Evolutionary conservation across 2,797 vertebrate species (phyloP).

Genomic region (Tauraco hartlaubi): DNA sequence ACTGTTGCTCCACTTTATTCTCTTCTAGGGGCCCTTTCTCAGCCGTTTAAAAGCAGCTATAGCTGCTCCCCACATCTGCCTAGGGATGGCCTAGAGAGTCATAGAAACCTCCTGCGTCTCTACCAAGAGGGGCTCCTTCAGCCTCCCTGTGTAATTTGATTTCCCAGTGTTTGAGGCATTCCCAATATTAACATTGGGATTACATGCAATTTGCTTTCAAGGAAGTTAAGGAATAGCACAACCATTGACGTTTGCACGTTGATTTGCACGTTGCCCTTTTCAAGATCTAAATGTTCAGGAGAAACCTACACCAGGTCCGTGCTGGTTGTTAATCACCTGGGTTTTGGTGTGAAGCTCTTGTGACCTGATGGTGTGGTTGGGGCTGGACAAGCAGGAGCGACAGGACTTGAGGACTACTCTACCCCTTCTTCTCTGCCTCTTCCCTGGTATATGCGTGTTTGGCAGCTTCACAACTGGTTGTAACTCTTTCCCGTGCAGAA

Average conservation of each 20-base stretch:
- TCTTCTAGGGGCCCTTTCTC: not conserved
- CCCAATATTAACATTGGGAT: not conserved
- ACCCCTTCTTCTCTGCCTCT: not conserved
- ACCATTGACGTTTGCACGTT: no score
- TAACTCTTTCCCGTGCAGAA: not conserved
- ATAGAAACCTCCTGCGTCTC: not conserved
- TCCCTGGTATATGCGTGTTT: fast-evolving
- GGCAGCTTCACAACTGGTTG: not conserved
- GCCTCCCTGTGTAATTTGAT: not conserved
- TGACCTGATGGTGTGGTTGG: not conserved
- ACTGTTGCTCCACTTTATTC: not conserved
- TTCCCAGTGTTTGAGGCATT: not conserved
- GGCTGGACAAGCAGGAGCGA: not conserved
- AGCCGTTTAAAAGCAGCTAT: not conserved
- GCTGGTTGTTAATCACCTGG: not conserved
- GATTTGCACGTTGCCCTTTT: not conserved
- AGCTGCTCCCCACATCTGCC: not conserved
- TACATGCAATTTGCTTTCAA: not conserved
- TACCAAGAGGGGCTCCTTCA: not conserved
- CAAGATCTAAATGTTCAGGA: not conserved
- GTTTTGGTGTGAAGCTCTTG: fast-evolving
- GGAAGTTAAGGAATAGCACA: not conserved
- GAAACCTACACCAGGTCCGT: not conserved
- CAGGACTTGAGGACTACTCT: not conserved
- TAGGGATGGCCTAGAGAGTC: not conserved